Evolutionary conservation across 2,888 invertebrate genomes (phyloP), one percentile per base, ranked within the genome.

Genomic region (Blastobasis adustella): DNA sequence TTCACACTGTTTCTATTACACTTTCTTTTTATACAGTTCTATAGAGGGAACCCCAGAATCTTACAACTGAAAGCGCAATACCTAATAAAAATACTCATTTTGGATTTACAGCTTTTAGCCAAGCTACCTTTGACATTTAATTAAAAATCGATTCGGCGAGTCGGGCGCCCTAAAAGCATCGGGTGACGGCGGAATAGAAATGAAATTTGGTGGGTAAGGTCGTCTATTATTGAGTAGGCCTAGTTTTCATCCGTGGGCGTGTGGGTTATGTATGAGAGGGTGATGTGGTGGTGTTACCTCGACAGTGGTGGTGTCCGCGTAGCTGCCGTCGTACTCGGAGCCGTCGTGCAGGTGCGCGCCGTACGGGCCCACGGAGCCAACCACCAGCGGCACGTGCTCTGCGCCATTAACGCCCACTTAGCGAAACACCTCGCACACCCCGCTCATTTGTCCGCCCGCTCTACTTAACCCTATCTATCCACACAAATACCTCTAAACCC

Each of bases 311-410:
- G 84, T 91, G 56, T 92, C 91, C 0, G 93, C 93, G 71, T 96
- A 96, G 55, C 90, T 90, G 10, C 98, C 98, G n/a, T 93, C 93
- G 76, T 98, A 98, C 76, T 98, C 98, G 0, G 98, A 98, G 8
- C 95, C 95, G 76, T 98, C 96, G 69, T 95, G 94, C 42, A 97
- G 88, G 66, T 93, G 94, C 0, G 98, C 98, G 0, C 98, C 98
- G 74, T 96, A 98, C 0, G 98, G 96, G 0, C 98, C 98, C 55
- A 98, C 93, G 0, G 97, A 96, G 0, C 96, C 98, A 36, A 95
- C 96, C 47, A 98, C 90, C 61, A 93, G 72, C 8, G 95, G 87
- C 52, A 64, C 58, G 59, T 74, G 70, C 63, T 81, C 87, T 83
- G 61, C 53, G 68, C n/a, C 46, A 49, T n/a, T n/a, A 6, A 45